These are phyloP conservation scores for Chelmon rostratus DNA, from an alignment of 2,797 vertebrate species.

Conservation along the genomic window DNA sequence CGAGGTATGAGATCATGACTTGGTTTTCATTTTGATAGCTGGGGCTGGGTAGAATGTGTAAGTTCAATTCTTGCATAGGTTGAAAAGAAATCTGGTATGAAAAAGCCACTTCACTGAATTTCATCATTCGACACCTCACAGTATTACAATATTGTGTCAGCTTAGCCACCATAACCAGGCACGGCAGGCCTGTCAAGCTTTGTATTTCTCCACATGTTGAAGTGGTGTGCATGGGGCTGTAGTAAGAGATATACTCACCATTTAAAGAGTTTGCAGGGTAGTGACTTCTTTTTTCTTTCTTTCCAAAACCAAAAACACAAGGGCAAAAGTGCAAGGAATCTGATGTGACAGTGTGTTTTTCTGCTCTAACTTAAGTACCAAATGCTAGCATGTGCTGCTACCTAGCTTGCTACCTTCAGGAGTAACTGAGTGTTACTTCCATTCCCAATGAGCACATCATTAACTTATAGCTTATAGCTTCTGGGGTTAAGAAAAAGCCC, in stretches of 20 bases:
- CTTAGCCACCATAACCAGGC: background rate
- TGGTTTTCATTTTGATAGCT: constrained; percentile 8
- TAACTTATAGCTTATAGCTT: background rate
- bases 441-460: background rate
- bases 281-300: background rate
- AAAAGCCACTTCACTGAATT: constrained; percentile 20
- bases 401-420: background rate
- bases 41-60: background rate
- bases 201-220: constrained; percentile 2
- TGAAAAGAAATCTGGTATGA: background rate
- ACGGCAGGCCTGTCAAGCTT: background rate
- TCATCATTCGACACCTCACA: constrained; percentile 16
- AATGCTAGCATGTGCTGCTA: background rate
- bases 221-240: background rate
- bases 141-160: constrained; percentile 9
- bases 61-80: background rate
- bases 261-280: background rate
- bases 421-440: background rate
- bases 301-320: background rate
- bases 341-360: background rate
- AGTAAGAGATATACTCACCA: background rate
- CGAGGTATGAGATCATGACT: constrained; percentile 43
- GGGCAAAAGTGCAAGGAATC: background rate
- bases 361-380: background rate
- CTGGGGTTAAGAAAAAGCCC: too few species aligned